Base-by-base conservation (phyloP, 2,888 invertebrate genomes). In the Monochamus alternatus region DNA sequence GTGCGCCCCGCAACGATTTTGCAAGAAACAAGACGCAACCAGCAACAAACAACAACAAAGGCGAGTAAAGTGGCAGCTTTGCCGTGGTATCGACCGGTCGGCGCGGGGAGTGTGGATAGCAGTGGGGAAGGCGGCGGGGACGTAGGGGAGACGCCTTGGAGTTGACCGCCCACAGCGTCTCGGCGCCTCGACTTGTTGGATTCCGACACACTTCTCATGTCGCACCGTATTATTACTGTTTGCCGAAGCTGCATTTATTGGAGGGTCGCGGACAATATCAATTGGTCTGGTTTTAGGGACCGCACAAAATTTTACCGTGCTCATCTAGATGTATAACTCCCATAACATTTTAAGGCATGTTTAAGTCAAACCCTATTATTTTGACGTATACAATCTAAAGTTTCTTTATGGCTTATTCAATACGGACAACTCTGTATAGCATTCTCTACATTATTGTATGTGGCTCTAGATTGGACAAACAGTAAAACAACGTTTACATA, bases 111-210 rank as follows among this genome's bases (percentile, higher is more conserved):
- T 85, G 81, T 74, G 86, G 74, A 67, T 67, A 44, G 59, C 58
- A 76, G 89, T 81, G 67, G 63, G 74, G 52, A 75, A 77, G 77
- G 89, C 78, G 83, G 68, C 89, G 89, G 89, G 75, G 75, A 22
- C 38, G 75, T 77, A 82, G 81, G 83, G 85, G 84, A 90, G 91
- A 91, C 91, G 91, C 91, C 91, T 90, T 90, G 91, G 90, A 84
- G 84, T 84, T 86, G 87, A 85, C 86, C 86, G 85, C 86, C 87
- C 84, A 85, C 82, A 86, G 87, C 87, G 87, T 86, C 87, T 85
- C 85, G 87, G 86, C 87, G 88, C 87, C 87, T 85, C 85, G 87
- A 88, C 87, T 88, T 88, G 88, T 88, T 88, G 87, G 87, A 88
- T 88, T 87, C 86, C 87, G 85, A 87, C 87, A 87, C 86, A 86